Conservation (phyloP, 2,888 invertebrate genomes). For the Stegana nigrithorax region DNA sequence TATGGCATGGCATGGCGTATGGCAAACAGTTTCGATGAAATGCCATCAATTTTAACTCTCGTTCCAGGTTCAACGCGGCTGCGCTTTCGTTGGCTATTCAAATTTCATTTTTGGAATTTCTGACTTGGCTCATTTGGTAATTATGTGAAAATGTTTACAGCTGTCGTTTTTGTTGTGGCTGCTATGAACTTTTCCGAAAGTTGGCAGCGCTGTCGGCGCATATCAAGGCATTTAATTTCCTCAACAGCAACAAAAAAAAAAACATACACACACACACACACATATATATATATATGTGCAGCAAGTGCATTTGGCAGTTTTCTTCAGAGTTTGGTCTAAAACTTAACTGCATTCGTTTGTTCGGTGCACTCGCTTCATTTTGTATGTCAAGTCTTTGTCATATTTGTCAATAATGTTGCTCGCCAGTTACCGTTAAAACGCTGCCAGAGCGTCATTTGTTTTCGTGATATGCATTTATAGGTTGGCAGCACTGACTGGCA, state of each 20-base stretch:
- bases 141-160: conserved; percentile 36
- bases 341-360: background rate
- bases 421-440: conserved; percentile 16
- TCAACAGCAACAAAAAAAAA: no score
- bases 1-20: background rate
- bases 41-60: conserved; percentile 51
- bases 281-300: background rate
- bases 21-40: conserved; percentile 54
- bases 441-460: background rate
- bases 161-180: background rate
- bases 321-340: background rate
- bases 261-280: no score
- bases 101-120: conserved; percentile 43
- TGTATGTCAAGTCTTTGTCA: conserved; percentile 42
- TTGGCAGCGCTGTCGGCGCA: background rate
- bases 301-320: conserved; percentile 13
- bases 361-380: background rate
- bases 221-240: conserved; percentile 10
- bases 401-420: conserved; percentile 41
- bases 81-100: conserved; percentile 41
- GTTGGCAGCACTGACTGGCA: conserved; percentile 1
- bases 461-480: background rate
- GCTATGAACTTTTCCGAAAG: conserved; percentile 12
- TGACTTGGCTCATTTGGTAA: conserved; percentile 47
- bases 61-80: background rate